These are phyloP conservation scores for Aleiodes leptofemur DNA, from an alignment of 2,888 invertebrate genomes.

Conservation along the genomic window DNA sequence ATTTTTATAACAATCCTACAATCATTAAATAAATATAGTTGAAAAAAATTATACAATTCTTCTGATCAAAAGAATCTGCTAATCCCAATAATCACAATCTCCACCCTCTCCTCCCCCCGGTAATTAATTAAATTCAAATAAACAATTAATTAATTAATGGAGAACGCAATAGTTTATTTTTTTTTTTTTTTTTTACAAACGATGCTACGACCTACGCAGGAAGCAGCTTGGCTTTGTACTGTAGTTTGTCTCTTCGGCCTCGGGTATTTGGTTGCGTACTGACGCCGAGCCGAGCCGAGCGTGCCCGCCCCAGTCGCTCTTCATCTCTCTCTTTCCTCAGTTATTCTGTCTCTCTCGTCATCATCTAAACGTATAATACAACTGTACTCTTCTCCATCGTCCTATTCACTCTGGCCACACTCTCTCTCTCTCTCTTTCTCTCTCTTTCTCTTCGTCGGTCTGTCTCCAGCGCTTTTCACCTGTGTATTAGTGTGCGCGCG, in stretches of 20 bases:
- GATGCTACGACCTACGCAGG: conserved; percentile 48
- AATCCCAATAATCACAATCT: too few relatives aligned
- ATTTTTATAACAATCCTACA: background rate
- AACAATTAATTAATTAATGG: too few relatives aligned
- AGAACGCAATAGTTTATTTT: too few relatives aligned
- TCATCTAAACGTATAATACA: conserved; percentile 44
- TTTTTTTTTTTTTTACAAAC: background rate
- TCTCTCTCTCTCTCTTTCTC: conserved; percentile 31
- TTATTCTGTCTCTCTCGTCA: conserved; percentile 45
- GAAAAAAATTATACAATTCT: too few relatives aligned
- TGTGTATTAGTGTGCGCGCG: conserved; percentile 40
- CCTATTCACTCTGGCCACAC: background rate
- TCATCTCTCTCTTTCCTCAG: conserved; percentile 27
- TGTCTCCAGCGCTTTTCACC: conserved; percentile 34
- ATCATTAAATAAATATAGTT: too few relatives aligned
- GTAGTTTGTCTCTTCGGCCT: conserved; percentile 60
- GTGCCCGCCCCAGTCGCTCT: conserved; percentile 51
- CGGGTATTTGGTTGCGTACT: conserved; percentile 63
- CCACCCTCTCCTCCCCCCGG: too few relatives aligned
- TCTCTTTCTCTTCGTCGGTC: conserved; percentile 19
- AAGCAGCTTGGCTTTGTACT: conserved; percentile 65
- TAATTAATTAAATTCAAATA: too few relatives aligned
- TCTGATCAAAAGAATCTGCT: too few relatives aligned
- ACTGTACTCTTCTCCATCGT: background rate
- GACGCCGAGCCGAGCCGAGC: conserved; percentile 61